Evolutionary conservation across 2,797 vertebrate genomes (phyloP), one percentile per base, ranked within the genome.

Genomic region (Danio kyathit): DNA sequence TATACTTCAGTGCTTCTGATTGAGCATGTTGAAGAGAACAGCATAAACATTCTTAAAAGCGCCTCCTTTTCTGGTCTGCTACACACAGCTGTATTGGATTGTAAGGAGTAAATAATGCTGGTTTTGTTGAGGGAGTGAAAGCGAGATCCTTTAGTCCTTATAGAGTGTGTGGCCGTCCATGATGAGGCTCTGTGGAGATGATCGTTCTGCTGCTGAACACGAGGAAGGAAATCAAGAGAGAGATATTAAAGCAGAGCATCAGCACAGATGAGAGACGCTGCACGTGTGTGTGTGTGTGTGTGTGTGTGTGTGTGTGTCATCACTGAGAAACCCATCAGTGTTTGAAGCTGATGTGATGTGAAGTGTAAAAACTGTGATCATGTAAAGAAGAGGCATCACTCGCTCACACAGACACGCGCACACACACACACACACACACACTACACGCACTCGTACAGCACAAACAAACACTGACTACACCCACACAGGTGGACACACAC

Each of bases 181-280:
- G 52, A 70, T 7, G 17, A 10, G 5, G 40, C 29, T 1, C 29
- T 41, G 54, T 9, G 17, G 54, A 76, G 66, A 83, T 80, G 49
- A 71, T 71, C 11, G 29, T 41, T 70, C 49, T 54, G 49, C 49
- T 38, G 52, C 11, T 40, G 73, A 61, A 49, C 14, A 17, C n/a
- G 5, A 65, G n/a, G 65, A 49, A 61, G 57, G 13, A 54, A 51
- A 29, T 29, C 29, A 29, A 29, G 29, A 29, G 29, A 29, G 76
- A 14, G 43, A 80, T 73, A 80, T 69, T 73, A 70, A 46, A 71
- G 52, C 54, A 52, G 71, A 60, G 40, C 41, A 13, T 70, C 66
- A 61, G 8, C 4, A 8, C 16, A 29, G 66, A 83, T 17, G 71
- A 83, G 59, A 16, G 41, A 65, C 67, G n/a, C 65, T 29, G 29